These are phyloP conservation scores for Ischnus inquisitorius DNA, from an alignment of 2,888 invertebrate genomes.

Conservation along the genomic window DNA sequence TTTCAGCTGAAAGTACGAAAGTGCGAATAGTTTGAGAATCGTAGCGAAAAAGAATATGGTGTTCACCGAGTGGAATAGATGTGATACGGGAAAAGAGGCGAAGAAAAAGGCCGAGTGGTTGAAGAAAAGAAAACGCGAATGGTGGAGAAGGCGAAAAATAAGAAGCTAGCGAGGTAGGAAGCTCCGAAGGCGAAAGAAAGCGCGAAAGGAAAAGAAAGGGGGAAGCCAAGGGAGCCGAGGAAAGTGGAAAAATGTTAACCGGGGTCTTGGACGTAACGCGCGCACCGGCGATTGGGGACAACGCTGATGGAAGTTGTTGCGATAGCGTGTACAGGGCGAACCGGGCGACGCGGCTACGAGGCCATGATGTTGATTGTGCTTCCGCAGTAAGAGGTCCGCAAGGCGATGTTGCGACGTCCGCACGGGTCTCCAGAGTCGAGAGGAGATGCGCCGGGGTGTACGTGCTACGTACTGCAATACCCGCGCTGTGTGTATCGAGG, in stretches of 20 bases:
- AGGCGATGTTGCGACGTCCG: slow-evolving; percentile 50
- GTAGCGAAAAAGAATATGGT: slow-evolving; percentile 21
- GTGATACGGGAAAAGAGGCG: neutral
- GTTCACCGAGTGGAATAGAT: slow-evolving; percentile 40
- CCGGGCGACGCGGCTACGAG: slow-evolving; percentile 20
- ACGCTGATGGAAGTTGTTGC: slow-evolving; percentile 58
- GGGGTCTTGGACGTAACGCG: slow-evolving; percentile 46
- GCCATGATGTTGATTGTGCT: slow-evolving; percentile 59
- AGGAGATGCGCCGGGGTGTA: slow-evolving; percentile 34
- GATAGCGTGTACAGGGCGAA: slow-evolving; percentile 38
- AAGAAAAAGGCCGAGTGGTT: slow-evolving; percentile 31
- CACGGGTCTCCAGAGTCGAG: slow-evolving; percentile 33
- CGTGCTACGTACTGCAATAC: slow-evolving; percentile 49
- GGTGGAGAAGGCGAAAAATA: slow-evolving; percentile 1
- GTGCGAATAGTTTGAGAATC: slow-evolving; percentile 30
- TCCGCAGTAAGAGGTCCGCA: slow-evolving; percentile 38
- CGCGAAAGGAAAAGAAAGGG: slow-evolving; percentile 26
- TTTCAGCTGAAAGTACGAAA: slow-evolving; percentile 37
- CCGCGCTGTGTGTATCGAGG: neutral
- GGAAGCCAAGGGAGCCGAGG: slow-evolving; percentile 6
- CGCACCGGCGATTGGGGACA: slow-evolving; percentile 50
- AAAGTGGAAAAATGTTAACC: slow-evolving; percentile 60
- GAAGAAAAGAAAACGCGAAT: slow-evolving; percentile 16
- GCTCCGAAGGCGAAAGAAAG: slow-evolving; percentile 13
- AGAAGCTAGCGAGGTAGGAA: neutral